Evolutionary conservation across 2,888 invertebrate species (phyloP), one percentile per base, ranked within the genome.

Genomic region (Nemoura dubitans): DNA sequence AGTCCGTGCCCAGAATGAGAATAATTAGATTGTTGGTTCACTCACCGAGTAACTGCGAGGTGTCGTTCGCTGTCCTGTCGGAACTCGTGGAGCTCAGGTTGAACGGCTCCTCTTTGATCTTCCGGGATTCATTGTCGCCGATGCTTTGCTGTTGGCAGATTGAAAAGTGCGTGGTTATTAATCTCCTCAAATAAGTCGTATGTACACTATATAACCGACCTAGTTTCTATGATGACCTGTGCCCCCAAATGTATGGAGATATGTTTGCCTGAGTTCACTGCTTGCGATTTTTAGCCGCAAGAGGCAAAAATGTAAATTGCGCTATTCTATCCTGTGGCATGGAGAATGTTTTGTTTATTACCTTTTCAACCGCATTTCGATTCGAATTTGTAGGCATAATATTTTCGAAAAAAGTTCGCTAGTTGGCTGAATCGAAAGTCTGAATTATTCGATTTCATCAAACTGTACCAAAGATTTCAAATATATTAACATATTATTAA

Each of bases 91-190:
- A 6, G 90, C 90, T 83, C 86, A 91, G 88, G 87, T 90, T 90
- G 88, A 90, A 91, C 0, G 90, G 90, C 86, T 91, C 91, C 88
- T 91, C 91, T 83, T 91, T 91, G 88, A 91, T 91, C 88, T 91
- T 91, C 85, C 91, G 84, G 1, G 90, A 42, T 25, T 29, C 84
- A 3, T 83, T 77, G 26, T 83, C 84, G 16, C 85, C 87, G 43
- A 87, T 76, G 27, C 86, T 86, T 86, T 87, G 86, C 26, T 59
- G 84, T 85, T 16, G 30, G 28, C 6, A 36, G n/a, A 30, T 59
- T 30, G 30, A 36, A 30, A 83, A 16, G 29, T 59, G 21, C 21
- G 59, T 14, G 59, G 14, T 59, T 28, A 81, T n/a, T 81, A 30
- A 10, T 28, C 21, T 59, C 6, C 21, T 59, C 36, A 36, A 36